phyloP scores from a whole-genome alignment of 2,113 vertebrate genomes.

The Bos javanicus region DNA sequence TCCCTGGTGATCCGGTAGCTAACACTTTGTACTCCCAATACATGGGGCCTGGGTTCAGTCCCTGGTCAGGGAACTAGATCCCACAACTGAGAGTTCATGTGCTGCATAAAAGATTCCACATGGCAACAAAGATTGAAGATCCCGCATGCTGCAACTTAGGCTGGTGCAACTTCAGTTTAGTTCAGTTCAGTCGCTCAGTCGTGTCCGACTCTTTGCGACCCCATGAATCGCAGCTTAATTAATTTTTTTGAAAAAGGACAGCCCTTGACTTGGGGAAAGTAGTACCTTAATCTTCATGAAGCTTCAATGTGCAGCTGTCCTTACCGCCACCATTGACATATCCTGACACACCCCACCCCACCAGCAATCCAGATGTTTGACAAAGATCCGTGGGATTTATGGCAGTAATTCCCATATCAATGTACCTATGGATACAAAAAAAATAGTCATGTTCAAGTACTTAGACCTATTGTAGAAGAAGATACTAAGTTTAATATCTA shows the following conservation, averaged over 20 bases:
- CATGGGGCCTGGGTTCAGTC: neutral
- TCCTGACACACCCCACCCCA: neutral
- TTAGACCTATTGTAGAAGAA: neutral
- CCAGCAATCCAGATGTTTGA: neutral
- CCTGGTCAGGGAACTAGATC: neutral
- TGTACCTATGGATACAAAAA: neutral
- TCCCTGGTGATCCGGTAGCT: neutral
- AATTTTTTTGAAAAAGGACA: neutral
- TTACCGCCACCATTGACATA: neutral
- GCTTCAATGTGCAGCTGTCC: no score
- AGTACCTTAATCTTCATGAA: neutral
- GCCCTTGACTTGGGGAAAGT: neutral
- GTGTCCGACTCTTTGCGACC: no score
- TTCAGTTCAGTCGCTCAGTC: no score
- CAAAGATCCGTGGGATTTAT: neutral
- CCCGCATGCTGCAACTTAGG: neutral
- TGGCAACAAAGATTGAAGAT: neutral
- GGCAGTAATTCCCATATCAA: neutral
- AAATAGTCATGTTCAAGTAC: neutral
- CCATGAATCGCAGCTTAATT: neutral
- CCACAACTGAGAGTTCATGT: neutral
- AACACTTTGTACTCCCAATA: neutral
- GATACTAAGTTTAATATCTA: neutral
- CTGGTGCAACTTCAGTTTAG: neutral
- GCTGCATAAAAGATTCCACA: neutral